Evolutionary conservation across 2,888 invertebrate genomes (phyloP).

Genomic region (Amphimallon solstitiale): DNA sequence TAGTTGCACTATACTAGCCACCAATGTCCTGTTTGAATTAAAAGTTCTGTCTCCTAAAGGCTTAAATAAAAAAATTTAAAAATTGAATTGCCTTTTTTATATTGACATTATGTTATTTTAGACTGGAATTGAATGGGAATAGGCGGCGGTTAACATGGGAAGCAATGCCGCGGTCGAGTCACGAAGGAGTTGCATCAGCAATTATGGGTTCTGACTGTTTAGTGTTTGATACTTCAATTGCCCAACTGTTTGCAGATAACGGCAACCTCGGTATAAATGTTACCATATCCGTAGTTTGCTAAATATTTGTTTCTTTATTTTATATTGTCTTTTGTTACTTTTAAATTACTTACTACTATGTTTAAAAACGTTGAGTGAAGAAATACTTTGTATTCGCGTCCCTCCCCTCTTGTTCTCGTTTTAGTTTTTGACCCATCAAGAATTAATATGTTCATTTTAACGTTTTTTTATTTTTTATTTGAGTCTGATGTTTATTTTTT

Average conservation of each 20-base stretch:
- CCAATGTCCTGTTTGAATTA: too few relatives aligned
- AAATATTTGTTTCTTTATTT: slow-evolving; percentile 40
- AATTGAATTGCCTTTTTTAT: not conserved
- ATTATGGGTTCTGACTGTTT: slow-evolving; percentile 98
- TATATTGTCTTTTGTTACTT: slow-evolving; percentile 7
- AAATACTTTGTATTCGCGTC: not conserved
- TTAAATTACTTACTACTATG: not conserved
- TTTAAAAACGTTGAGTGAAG: too few relatives aligned
- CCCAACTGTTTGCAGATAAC: slow-evolving; percentile 98
- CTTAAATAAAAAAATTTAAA: too few relatives aligned
- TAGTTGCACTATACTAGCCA: too few relatives aligned
- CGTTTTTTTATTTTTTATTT: slow-evolving; percentile 16
- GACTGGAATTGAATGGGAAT: slow-evolving; percentile 96
- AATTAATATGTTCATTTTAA: not conserved
- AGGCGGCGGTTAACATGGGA: slow-evolving; percentile 97
- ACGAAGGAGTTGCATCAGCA: slow-evolving; percentile 97
- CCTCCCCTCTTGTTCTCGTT: not conserved
- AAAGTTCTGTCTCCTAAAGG: too few relatives aligned
- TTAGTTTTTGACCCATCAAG: slow-evolving; percentile 15
- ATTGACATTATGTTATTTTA: slow-evolving; percentile 53
- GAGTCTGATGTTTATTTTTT: slow-evolving; percentile 19
- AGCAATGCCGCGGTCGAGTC: slow-evolving; percentile 97
- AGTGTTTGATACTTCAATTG: slow-evolving; percentile 98
- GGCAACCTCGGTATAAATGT: slow-evolving; percentile 99
- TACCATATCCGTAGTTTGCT: slow-evolving; percentile 91